Evolutionary conservation across 2,113 vertebrate species (phyloP), one percentile per base, ranked within the genome.

Genomic region (Fulica atra): DNA sequence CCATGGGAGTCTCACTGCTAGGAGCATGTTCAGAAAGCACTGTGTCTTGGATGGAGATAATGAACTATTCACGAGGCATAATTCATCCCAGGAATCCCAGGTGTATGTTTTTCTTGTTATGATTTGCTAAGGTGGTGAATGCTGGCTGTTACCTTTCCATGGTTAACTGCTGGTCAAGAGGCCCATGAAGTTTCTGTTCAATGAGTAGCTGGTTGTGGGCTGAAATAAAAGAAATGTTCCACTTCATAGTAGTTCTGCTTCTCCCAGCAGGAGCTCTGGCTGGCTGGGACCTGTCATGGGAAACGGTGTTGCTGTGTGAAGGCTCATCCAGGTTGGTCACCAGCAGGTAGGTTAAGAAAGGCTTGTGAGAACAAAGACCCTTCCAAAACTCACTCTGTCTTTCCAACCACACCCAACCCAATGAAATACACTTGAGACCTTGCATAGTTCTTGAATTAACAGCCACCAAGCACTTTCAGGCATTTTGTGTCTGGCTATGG

Each of bases 381-480:
- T 56, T 71, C 64, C 48, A 69, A 81, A 96, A 35, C 9, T 69
- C 2, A 0, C 16, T 80, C 19, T 70, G 2, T 13, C 16, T 66
- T 70, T 66, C 46, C 60, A 74, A 4, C 19, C 50, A 65, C 44
- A 46, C 4, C 20, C 26, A 73, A 4, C 23, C 31, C 18, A 16
- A 40, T 10, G 13, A 23, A 33, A 40, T 5, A 15, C 0, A 0
- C 23, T 20, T 11, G 10, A 18, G n/a, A 57, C 20, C 31, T 83
- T 77, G 63, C 31, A 5, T 1, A 28, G 24, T 10, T 81, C 54
- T 53, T 66, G 44, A 53, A 35, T 81, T 36, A 53, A 10, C 68
- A 59, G 50, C 33, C n/a, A 40, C 24, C 56, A 40, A 81, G 31
- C 13, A 4, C 13, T 35, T 31, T 0, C 26, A 19, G 23, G 48